phyloP scores from a whole-genome alignment of 2,888 invertebrate species.

The Xanthia togata region DNA sequence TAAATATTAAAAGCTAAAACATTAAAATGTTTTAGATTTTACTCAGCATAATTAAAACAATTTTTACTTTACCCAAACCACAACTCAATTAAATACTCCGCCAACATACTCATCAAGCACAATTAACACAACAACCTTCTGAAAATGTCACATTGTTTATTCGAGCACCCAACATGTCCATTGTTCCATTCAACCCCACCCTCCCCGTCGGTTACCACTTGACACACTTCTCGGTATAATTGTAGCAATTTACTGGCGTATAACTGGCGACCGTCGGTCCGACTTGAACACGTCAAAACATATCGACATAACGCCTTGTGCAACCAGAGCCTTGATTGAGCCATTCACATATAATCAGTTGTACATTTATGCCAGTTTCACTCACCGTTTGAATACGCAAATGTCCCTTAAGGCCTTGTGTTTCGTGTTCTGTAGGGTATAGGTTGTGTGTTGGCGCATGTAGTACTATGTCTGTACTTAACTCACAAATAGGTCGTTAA shows the following conservation, averaged over 20 bases:
- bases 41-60: too few species aligned
- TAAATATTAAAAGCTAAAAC: too few species aligned
- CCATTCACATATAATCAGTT: constrained; percentile 84
- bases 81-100: constrained; percentile 27
- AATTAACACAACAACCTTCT: constrained; percentile 23
- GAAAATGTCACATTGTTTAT: constrained; percentile 41
- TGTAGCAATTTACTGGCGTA: constrained; percentile 84
- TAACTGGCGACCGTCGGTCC: constrained; percentile 72
- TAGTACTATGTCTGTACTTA: neutral
- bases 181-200: constrained; percentile 64
- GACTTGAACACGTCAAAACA: constrained; percentile 86
- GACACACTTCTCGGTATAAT: constrained; percentile 87
- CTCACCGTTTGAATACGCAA: constrained; percentile 71
- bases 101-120: constrained; percentile 2
- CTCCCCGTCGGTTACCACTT: constrained; percentile 79
- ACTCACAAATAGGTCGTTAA: neutral
- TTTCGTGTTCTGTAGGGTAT: constrained; percentile 35
- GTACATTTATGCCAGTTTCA: constrained; percentile 80
- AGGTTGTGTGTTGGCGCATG: neutral
- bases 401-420: constrained; percentile 76
- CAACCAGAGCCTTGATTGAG: constrained; percentile 84
- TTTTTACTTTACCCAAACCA: neutral
- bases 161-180: constrained; percentile 33
- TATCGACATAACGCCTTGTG: constrained; percentile 83
- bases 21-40: too few species aligned